Evolutionary conservation across 2,113 vertebrate species (phyloP), one percentile per base, ranked within the genome.

Genomic region (Circaetus gallicus): DNA sequence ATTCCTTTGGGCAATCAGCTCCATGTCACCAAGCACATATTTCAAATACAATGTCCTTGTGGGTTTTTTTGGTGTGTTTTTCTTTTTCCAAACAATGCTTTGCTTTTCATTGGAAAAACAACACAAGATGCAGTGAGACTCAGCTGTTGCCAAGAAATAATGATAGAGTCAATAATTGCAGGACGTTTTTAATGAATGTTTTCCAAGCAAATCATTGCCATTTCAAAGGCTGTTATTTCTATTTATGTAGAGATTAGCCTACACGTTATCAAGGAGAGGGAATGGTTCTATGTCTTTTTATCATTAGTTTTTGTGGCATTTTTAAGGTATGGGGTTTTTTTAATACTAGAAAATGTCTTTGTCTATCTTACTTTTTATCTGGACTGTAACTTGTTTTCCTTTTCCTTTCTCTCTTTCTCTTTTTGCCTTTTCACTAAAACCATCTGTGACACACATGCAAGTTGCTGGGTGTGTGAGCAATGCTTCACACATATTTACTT

Each of bases 121-220:
- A 91, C 63, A 53, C 17, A 67, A 92, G 91, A 92, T 67, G 43
- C 81, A 70, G 42, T 28, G 76, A 92, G 72, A 83, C 59, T 67
- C 82, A 82, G 85, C 81, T 95, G 89, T 65, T 95, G 97, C 96
- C 97, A 97, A 96, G 94, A 92, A 93, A 96, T 97, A 96, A 97
- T 90, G 90, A 95, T 65, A 95, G 90, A 92, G 96, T 96, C 96
- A 96, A 82, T 96, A 97, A 96, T 93, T 96, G 78, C 97, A 93
- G 96, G 95, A 95, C 92, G 32, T 96, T 96, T 95, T 93, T 96
- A 98, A 95, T 96, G 92, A 91, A 86, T 95, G 93, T 97, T 98
- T 98, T 96, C 93, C 73, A 97, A 98, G 97, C 94, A 96, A 97
- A 98, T 96, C 85, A 91, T 88, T 91, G 96, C 76, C 90, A 97